Base-by-base conservation (phyloP, 2,113 vertebrate genomes). In the Hirundichthys speculiger region DNA sequence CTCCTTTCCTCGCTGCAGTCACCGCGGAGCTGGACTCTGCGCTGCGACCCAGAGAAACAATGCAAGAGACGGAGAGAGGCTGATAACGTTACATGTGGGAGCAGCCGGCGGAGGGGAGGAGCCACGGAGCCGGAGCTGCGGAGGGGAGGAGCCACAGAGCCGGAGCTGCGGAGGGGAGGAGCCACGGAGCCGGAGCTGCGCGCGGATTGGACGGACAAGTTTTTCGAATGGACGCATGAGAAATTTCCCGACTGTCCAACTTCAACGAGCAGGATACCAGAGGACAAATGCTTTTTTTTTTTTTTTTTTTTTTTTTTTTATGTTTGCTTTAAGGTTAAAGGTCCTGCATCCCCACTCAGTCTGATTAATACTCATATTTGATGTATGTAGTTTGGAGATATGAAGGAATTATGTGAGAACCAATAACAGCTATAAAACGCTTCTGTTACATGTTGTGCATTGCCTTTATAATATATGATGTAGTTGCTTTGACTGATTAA, bases 161-260 rank as follows among this genome's bases (percentile, higher is more conserved):
- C 49, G 39, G 55, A 27, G 19, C 68, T 62, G 54, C 21, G 0
- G n/a, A n/a, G 71, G 27, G 91, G 92, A 68, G 91, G 91, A 71
- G 90, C 59, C 57, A 48, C 62, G 21, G 74, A 51, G 12, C 24
- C 49, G 39, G 55, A 27, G 19, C 68, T 62, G 54, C 21, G 0
- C 47, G 0, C 20, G 15, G 70, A 93, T 93, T 93, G 93, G 92
- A 56, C 71, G 15, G 34, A 10, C 52, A 89, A 90, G 83, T 92
- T 92, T 84, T 93, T 93, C 88, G 88, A 93, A 92, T 21, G 64
- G 57, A 74, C 47, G 48, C 66, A 43, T 45, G 43, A 73, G 46
- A 77, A 70, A 70, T 12, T 25, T 20, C 46, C 5, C 4, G 8
- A 15, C 8, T 22, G 59, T 58, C 52, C 60, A 65, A 74, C 48